Conservation (phyloP, 2,888 invertebrate genomes). For the Magallana nippona region DNA sequence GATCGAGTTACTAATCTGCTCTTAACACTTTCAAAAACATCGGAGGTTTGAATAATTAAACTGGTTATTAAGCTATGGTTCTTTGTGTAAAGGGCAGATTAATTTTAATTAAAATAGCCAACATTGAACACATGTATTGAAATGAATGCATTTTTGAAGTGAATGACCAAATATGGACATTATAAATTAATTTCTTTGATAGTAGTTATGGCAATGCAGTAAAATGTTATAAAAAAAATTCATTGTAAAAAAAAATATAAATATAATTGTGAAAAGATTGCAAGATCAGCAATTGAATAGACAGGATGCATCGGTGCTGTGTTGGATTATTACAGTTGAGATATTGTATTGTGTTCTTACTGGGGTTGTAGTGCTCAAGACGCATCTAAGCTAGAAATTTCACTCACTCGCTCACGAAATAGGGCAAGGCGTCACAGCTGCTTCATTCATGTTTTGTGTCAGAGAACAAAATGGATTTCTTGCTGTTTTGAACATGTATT, state of each 20-base stretch:
- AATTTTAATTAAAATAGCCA: no score
- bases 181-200: background rate
- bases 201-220: no score
- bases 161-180: background rate
- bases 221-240: no score
- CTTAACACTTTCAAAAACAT: background rate
- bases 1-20: background rate
- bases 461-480: conserved; percentile 14
- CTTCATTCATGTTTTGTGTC: conserved; percentile 19
- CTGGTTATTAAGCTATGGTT: no score
- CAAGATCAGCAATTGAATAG: background rate
- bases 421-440: background rate
- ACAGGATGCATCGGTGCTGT: background rate
- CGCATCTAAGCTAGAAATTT: no score
- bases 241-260: no score
- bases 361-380: background rate
- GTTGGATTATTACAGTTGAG: background rate
- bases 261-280: no score
- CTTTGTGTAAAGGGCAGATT: background rate
- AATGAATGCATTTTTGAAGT: background rate
- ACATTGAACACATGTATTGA: background rate
- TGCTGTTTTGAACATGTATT: background rate
- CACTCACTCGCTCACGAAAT: no score
- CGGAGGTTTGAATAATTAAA: no score
- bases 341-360: background rate